Evolutionary conservation across 2,888 invertebrate genomes (phyloP), one percentile per base, ranked within the genome.

Genomic region (Nezara viridula): DNA sequence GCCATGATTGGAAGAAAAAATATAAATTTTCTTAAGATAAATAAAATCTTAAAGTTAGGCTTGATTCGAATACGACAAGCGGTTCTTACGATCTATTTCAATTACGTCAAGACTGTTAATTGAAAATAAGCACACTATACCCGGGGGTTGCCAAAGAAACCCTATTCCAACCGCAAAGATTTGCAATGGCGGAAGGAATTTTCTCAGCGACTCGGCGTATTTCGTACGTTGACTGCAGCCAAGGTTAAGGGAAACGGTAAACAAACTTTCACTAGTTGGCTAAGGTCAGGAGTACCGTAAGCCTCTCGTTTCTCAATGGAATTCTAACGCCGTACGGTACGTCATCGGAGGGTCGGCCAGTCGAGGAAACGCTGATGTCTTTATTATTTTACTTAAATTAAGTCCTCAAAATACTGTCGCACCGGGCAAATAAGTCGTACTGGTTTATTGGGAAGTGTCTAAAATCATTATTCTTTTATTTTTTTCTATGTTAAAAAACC

Each of bases 251-350:
- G 37, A 73, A 73, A 73, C 40, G 81, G 81, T 81, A 81, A 40
- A 73, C 66, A 81, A 40, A 81, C 81, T 81, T 81, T 81, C 81
- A 81, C 81, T 81, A 73, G 81, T 81, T 81, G 81, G 16, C 81
- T 81, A 44, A 81, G 81, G 81, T 81, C 81, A 44, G 81, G 81
- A 47, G 81, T 81, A 81, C 81, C 81, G 81, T 81, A 81, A 81
- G 81, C 24, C 44, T 81, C 81, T 44, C 14, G n/a, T 81, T 81
- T 81, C 40, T 47, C 24, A 81, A 81, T 44, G 81, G 81, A 81
- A 40, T 81, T 47, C 32, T 73, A 73, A 37, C 66, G 14, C 66
- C n/a, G 32, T 73, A 32, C 2, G 19, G 66, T 16, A 73, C 66
- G 66, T 73, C 66, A 73, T 73, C 27, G 19, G 6, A 24, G 66